These are phyloP conservation scores for Yasuhikotakia modesta DNA, from an alignment of 2,797 vertebrate species.

Conservation along the genomic window DNA sequence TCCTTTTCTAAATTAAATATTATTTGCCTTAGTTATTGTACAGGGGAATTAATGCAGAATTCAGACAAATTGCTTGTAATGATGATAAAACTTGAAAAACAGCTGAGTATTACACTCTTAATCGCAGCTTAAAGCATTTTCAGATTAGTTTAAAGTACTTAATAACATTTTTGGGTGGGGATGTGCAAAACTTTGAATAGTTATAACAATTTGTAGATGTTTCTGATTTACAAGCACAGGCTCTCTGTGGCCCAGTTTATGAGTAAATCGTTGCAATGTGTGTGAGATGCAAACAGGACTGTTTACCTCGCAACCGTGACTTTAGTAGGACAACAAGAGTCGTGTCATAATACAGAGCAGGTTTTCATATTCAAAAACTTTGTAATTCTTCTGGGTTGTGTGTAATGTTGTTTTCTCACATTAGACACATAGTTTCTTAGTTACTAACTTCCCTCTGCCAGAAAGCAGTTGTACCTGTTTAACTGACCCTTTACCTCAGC, in stretches of 20 bases:
- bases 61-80: not conserved
- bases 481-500: conserved; percentile 1
- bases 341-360: not conserved
- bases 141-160: not conserved
- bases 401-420: conserved; percentile 8
- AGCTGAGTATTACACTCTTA: too few species aligned
- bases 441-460: not conserved
- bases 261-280: not conserved
- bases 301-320: not conserved
- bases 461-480: conserved; percentile 8
- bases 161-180: not conserved
- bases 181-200: not conserved
- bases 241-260: not conserved
- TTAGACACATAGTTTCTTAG: not conserved
- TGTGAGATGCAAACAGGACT: not conserved
- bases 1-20: not conserved
- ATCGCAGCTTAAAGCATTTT: not conserved
- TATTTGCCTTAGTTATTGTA: not conserved
- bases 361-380: not conserved
- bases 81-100: not conserved
- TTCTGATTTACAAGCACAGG: not conserved
- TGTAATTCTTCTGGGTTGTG: not conserved
- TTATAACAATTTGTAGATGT: not conserved
- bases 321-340: not conserved
- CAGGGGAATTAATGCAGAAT: not conserved